Conservation (phyloP, 2,797 vertebrate species). For the Coregonus sp. region DNA sequence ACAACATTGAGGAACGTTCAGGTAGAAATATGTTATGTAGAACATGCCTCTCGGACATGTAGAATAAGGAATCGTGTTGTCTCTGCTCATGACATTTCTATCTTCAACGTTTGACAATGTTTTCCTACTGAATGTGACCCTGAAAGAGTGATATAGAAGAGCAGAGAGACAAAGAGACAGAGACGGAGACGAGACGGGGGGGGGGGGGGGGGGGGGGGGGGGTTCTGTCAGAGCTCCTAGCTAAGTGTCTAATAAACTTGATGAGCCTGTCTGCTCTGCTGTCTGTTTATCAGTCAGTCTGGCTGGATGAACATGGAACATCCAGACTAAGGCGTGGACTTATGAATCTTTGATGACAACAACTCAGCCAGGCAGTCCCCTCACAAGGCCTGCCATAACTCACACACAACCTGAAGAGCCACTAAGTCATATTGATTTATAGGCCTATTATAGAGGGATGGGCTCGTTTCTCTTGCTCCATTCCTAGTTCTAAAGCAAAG, state of each 20-base stretch:
- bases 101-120: background rate
- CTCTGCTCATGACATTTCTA: background rate
- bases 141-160: background rate
- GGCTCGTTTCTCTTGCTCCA: background rate
- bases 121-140: no score
- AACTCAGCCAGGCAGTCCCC: background rate
- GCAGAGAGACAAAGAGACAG: background rate
- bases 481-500: background rate
- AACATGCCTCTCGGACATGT: background rate
- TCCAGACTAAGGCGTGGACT: background rate
- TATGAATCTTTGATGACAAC: constrained; percentile 12
- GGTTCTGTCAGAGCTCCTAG: background rate
- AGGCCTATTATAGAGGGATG: background rate
- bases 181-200: no score
- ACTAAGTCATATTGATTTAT: background rate
- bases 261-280: background rate
- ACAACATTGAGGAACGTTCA: background rate
- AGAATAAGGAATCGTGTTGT: background rate
- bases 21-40: no score
- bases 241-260: background rate
- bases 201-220: no score
- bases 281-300: background rate
- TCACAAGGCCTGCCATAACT: background rate
- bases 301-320: background rate
- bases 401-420: background rate